A percentile compares a stretch with the other conserved stretches of the same genome.
Evolutionary conservation across 2,888 invertebrate genomes (phyloP).

Genomic region (Machimus atricapillus): DNA sequence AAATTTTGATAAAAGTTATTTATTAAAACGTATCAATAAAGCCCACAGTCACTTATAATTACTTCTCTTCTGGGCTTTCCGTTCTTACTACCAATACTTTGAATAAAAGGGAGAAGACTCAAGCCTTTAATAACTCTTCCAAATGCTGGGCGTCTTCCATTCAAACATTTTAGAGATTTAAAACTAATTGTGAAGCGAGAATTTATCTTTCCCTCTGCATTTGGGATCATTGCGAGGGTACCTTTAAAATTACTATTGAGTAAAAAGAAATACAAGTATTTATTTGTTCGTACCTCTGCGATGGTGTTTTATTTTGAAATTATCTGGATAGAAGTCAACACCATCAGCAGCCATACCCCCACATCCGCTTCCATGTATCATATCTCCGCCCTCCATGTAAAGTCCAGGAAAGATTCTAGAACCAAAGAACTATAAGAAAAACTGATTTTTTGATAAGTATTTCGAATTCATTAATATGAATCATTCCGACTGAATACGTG

Average conservation of each 20-base stretch:
- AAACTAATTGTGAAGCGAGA: conserved; percentile 57
- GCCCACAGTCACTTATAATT: conserved; percentile 53
- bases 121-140: conserved; percentile 54
- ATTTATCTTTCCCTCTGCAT: conserved; percentile 44
- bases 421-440: neutral
- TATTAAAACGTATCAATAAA: conserved; percentile 45
- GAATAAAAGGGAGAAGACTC: conserved; percentile 50
- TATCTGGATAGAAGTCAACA: conserved; percentile 40
- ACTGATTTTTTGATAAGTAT: neutral
- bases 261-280: neutral
- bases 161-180: conserved; percentile 52
- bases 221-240: conserved; percentile 48
- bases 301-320: conserved; percentile 37
- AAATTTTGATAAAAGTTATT: conserved; percentile 1
- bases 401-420: conserved; percentile 42
- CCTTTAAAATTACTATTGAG: neutral
- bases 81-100: conserved; percentile 54
- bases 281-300: conserved; percentile 19
- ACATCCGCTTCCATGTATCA: conserved; percentile 23
- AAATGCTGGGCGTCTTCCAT: conserved; percentile 54
- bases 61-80: conserved; percentile 53
- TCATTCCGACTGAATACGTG: too few species aligned
- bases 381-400: conserved; percentile 42
- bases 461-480: too few species aligned
- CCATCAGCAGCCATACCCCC: conserved; percentile 28